Percentiles rank a stretch among this genome's conserved stretches.
Conservation (phyloP, 2,797 vertebrate genomes). For the Cottoperca gobio region DNA sequence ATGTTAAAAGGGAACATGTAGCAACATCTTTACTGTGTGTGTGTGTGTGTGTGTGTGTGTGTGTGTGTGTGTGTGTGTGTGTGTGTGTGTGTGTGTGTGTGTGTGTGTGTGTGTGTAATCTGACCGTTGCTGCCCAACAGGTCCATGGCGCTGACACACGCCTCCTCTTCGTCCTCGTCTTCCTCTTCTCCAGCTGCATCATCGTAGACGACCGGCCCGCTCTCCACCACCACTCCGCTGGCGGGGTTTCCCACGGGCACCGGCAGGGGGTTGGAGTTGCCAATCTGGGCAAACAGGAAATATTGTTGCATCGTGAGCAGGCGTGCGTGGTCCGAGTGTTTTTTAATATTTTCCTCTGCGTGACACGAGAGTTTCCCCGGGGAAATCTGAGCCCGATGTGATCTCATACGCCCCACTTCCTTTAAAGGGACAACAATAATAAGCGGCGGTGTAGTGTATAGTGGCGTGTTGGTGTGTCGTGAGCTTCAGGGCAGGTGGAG, state of each 20-base stretch:
- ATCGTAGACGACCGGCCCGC: constrained; percentile 92
- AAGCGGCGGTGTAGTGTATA: constrained; percentile 30
- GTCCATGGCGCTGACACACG: constrained; percentile 93
- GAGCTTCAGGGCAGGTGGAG: constrained; percentile 26
- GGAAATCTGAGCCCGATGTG: constrained; percentile 52
- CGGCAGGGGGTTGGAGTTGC: constrained; percentile 34
- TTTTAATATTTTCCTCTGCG: constrained; percentile 58
- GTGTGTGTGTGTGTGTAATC: constrained; percentile 35
- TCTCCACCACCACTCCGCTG: constrained; percentile 88
- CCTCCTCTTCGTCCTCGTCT: constrained; percentile 93
- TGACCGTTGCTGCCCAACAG: constrained; percentile 90
- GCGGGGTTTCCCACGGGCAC: constrained; percentile 19
- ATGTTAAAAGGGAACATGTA: background rate
- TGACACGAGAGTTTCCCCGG: constrained; percentile 7
- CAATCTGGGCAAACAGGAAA: constrained; percentile 51
- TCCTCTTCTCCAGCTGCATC: constrained; percentile 88
- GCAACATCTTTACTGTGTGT: background rate
- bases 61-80: no score
- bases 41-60: no score
- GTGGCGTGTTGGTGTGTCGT: background rate
- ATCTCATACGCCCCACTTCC: constrained; percentile 52
- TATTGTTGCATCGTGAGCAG: constrained; percentile 3
- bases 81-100: no score
- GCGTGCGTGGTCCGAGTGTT: background rate
- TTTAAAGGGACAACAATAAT: constrained; percentile 48